Percentiles rank a stretch among this genome's conserved stretches.
These are phyloP conservation scores for Lissonota sp. DNA, from an alignment of 2,888 invertebrate species.

Conservation along the genomic window DNA sequence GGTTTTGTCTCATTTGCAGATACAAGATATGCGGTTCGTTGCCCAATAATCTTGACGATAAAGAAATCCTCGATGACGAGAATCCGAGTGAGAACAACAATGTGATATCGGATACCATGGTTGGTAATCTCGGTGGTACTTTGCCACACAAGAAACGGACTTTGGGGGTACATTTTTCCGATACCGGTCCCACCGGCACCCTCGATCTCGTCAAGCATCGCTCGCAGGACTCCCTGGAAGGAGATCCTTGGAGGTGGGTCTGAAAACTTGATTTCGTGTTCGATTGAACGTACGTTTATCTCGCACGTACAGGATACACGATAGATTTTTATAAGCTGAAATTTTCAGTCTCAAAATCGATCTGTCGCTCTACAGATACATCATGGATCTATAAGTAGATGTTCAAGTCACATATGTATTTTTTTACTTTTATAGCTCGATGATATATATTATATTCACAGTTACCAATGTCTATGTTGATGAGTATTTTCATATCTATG, in stretches of 20 bases:
- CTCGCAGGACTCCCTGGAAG: conserved; percentile 81
- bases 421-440: too few species aligned
- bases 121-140: conserved; percentile 80
- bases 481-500: too few species aligned
- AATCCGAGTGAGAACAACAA: conserved; percentile 85
- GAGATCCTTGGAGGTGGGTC: conserved; percentile 82
- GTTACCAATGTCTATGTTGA: too few species aligned
- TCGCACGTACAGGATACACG: too few species aligned
- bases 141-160: conserved; percentile 81
- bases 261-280: background rate
- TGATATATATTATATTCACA: too few species aligned
- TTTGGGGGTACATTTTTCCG: conserved; percentile 78
- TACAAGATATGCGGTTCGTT: conserved; percentile 87
- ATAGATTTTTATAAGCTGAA: too few species aligned
- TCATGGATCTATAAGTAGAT: too few species aligned
- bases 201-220: conserved; percentile 80
- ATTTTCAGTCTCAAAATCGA: too few species aligned
- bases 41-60: conserved; percentile 89
- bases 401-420: too few species aligned
- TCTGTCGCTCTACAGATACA: too few species aligned
- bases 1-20: conserved; percentile 66
- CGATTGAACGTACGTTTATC: too few species aligned
- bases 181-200: conserved; percentile 75
- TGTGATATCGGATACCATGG: conserved; percentile 79
- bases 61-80: conserved; percentile 85